phyloP scores from a whole-genome alignment of 2,113 vertebrate genomes.

The Cheilinus undulatus region DNA sequence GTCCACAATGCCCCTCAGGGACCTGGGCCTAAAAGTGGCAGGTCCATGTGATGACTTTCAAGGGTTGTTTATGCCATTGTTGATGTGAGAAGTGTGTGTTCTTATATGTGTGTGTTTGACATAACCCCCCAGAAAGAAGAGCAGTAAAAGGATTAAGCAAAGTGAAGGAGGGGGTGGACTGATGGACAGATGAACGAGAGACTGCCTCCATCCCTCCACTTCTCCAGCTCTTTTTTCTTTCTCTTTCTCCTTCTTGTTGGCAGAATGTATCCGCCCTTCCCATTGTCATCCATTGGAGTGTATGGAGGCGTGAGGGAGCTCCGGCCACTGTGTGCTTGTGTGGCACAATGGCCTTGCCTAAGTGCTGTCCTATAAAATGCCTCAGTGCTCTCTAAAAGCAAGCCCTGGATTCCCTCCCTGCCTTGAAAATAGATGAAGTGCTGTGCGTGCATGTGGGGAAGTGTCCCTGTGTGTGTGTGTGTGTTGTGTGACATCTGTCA shows the following conservation, averaged over 20 bases:
- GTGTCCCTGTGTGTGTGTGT: conserved; percentile 37
- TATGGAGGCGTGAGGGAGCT: conserved; percentile 79
- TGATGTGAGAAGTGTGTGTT: conserved; percentile 40
- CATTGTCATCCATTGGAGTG: conserved; percentile 82
- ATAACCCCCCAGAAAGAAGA: conserved; percentile 62
- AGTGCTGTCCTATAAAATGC: conserved; percentile 86
- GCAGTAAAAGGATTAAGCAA: conserved; percentile 73
- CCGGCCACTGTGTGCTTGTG: conserved; percentile 71
- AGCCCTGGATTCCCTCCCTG: conserved; percentile 62
- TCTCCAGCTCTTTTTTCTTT: conserved; percentile 47
- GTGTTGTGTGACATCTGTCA: conserved; percentile 69
- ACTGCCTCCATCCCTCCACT: conserved; percentile 69
- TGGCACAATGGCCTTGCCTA: conserved; percentile 80
- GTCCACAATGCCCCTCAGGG: conserved; percentile 43
- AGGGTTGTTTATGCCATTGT: conserved; percentile 58
- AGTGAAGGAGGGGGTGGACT: conserved; percentile 54
- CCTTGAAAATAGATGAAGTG: conserved; percentile 74
- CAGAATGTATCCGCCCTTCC: conserved; percentile 78
- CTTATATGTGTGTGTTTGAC: conserved; percentile 48
- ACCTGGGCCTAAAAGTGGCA: conserved; percentile 43
- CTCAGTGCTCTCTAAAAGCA: conserved; percentile 83
- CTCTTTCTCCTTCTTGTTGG: conserved; percentile 66
- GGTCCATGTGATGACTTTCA: conserved; percentile 54
- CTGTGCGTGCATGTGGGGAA: conserved; percentile 51
- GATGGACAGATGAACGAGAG: conserved; percentile 74